A percentile compares a stretch with the other conserved stretches of the same genome.
These are phyloP conservation scores for Chironomus riparius DNA, from an alignment of 2,888 invertebrate genomes.

Conservation along the genomic window DNA sequence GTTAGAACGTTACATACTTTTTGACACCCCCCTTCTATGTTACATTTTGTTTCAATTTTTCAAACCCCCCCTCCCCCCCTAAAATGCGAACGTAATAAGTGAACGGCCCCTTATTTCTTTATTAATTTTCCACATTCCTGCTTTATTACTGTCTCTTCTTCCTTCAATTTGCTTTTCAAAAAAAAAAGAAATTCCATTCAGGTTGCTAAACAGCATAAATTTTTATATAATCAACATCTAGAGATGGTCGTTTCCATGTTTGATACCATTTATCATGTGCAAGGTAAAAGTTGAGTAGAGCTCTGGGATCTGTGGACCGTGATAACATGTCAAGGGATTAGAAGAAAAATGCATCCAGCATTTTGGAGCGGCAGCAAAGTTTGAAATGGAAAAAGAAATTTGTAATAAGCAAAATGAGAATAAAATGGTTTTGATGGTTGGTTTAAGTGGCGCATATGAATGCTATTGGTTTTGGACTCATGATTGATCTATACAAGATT, in stretches of 20 bases:
- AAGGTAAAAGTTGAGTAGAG: background rate
- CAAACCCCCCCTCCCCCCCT: too few species aligned
- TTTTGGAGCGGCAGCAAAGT: background rate
- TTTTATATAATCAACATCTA: constrained; percentile 15
- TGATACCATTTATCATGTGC: constrained; percentile 12
- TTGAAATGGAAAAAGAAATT: background rate
- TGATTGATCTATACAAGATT: too few species aligned
- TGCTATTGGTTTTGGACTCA: too few species aligned
- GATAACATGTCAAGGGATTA: constrained; percentile 1
- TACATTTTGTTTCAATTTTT: too few species aligned
- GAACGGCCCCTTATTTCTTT: too few species aligned
- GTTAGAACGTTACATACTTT: too few species aligned
- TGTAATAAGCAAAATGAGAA: background rate
- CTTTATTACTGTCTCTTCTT: background rate
- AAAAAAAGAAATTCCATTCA: background rate
- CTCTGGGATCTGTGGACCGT: constrained; percentile 10
- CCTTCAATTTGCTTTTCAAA: background rate
- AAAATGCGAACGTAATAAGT: too few species aligned
- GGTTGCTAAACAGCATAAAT: background rate
- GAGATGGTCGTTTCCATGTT: constrained; percentile 2
- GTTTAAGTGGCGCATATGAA: too few species aligned
- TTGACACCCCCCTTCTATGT: too few species aligned
- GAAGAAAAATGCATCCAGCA: background rate
- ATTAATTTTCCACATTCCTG: too few species aligned
- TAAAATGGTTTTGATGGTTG: background rate